phyloP scores from a whole-genome alignment of 2,113 vertebrate genomes.

The Scartelaos histophorus region DNA sequence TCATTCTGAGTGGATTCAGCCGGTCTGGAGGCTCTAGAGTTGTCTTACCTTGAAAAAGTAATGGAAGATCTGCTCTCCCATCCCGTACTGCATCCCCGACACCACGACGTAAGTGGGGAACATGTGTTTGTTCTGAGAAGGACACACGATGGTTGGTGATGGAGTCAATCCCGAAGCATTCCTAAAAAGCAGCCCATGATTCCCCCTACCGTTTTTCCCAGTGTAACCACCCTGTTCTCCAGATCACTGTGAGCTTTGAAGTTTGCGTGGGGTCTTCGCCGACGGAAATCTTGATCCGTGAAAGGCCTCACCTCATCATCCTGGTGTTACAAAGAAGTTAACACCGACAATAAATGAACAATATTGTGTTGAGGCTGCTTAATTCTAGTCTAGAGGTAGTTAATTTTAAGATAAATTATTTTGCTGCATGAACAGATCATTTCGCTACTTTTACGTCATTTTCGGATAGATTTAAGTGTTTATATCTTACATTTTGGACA shows the following conservation, averaged over 20 bases:
- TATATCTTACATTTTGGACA: too few relatives aligned
- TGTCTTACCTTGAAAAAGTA: constrained; percentile 87
- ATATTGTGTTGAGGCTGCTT: too few relatives aligned
- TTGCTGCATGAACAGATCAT: too few relatives aligned
- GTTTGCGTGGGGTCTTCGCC: constrained; percentile 83
- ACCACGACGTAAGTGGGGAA: constrained; percentile 87
- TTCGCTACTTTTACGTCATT: too few relatives aligned
- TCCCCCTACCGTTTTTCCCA: constrained; percentile 88
- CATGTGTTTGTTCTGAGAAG: constrained; percentile 72
- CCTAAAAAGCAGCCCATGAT: background rate
- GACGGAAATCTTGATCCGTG: constrained; percentile 85
- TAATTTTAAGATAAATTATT: too few relatives aligned
- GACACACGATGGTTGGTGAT: background rate
- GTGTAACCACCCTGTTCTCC: constrained; percentile 86
- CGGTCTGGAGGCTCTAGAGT: too few relatives aligned
- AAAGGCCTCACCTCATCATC: constrained; percentile 81
- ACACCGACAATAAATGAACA: background rate
- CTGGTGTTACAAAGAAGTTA: constrained; percentile 59
- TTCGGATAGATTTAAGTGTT: too few relatives aligned
- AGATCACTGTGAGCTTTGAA: constrained; percentile 83
- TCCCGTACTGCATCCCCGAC: constrained; percentile 89
- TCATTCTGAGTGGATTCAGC: background rate
- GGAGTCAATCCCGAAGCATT: background rate
- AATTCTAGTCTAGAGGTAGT: too few relatives aligned
- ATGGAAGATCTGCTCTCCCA: constrained; percentile 87